A percentile compares a stretch with the other conserved stretches of the same genome.
phyloP scores from a whole-genome alignment of 2,888 invertebrate species.

The Amphipoea oculea region DNA sequence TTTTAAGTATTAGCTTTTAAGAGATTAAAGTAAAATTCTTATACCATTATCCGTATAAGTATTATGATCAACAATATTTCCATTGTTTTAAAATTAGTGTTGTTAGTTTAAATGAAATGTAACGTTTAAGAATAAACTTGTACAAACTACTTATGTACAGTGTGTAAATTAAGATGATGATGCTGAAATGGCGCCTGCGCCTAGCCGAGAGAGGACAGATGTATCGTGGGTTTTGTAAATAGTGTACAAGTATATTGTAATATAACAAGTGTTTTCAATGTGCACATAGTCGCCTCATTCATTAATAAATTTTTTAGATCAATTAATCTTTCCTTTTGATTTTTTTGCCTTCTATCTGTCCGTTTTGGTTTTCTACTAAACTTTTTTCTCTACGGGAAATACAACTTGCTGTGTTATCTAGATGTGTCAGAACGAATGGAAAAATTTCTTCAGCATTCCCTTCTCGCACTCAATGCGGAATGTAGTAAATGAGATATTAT shows the following conservation, averaged over 20 bases:
- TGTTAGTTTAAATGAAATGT: conserved; percentile 76
- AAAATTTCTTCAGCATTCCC: background rate
- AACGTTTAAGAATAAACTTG: conserved; percentile 83
- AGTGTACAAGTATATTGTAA: conserved; percentile 88
- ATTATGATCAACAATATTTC: conserved; percentile 89
- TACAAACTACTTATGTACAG: conserved; percentile 90
- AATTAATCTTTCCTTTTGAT: conserved; percentile 81
- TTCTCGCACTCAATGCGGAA: background rate
- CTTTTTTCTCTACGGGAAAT: conserved; percentile 18
- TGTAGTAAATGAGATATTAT: background rate
- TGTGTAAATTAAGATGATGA: conserved; percentile 74
- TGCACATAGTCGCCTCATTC: conserved; percentile 91
- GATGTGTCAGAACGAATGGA: background rate
- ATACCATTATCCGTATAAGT: conserved; percentile 89
- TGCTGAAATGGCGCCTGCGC: conserved; percentile 70
- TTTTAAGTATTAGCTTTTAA: conserved; percentile 83
- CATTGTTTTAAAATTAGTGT: conserved; percentile 86
- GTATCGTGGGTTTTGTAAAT: conserved; percentile 85
- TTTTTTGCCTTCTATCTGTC: conserved; percentile 67
- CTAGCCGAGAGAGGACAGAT: conserved; percentile 67
- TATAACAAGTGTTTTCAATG: conserved; percentile 90
- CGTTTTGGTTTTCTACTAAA: conserved; percentile 62
- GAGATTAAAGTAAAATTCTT: conserved; percentile 84
- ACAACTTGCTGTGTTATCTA: conserved; percentile 37
- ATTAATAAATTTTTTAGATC: conserved; percentile 91